Percentiles rank a stretch among this genome's conserved stretches.
Evolutionary conservation across 2,113 vertebrate species (phyloP).

Genomic region (Fregata magnificens): DNA sequence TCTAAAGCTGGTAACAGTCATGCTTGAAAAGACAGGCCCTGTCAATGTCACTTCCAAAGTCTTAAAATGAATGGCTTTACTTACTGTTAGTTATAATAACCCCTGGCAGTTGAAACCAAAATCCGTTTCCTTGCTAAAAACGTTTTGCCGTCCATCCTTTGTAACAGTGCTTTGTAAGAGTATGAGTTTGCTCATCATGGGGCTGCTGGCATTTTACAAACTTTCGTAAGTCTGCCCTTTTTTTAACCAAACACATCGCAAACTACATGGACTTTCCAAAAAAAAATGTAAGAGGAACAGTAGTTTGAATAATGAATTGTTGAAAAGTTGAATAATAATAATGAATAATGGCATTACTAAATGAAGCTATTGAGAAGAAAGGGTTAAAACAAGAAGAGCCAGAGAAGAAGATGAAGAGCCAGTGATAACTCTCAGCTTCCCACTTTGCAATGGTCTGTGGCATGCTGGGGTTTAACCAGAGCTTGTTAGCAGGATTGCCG

Average conservation of each 20-base stretch:
- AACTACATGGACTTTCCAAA: background rate
- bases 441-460: background rate
- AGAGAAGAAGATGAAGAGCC: background rate
- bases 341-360: background rate
- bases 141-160: slow-evolving; percentile 25
- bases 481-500: background rate
- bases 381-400: background rate
- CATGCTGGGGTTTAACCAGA: background rate
- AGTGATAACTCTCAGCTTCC: background rate
- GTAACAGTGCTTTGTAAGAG: slow-evolving; percentile 27
- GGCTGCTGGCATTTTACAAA: background rate
- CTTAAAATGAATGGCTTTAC: slow-evolving; percentile 37
- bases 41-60: slow-evolving; percentile 9
- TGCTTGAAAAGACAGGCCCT: slow-evolving; percentile 28
- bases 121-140: slow-evolving; percentile 14
- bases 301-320: slow-evolving; percentile 25
- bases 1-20: slow-evolving; percentile 4
- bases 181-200: slow-evolving; percentile 1
- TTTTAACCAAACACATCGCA: background rate
- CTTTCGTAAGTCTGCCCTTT: background rate
- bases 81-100: slow-evolving; percentile 37
- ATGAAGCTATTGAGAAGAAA: slow-evolving; percentile 19
- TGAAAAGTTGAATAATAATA: too few species aligned
- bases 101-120: background rate
- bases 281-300: background rate